Evolutionary conservation across 2,797 vertebrate genomes (phyloP).

Genomic region (Silurus lanzhouensis): DNA sequence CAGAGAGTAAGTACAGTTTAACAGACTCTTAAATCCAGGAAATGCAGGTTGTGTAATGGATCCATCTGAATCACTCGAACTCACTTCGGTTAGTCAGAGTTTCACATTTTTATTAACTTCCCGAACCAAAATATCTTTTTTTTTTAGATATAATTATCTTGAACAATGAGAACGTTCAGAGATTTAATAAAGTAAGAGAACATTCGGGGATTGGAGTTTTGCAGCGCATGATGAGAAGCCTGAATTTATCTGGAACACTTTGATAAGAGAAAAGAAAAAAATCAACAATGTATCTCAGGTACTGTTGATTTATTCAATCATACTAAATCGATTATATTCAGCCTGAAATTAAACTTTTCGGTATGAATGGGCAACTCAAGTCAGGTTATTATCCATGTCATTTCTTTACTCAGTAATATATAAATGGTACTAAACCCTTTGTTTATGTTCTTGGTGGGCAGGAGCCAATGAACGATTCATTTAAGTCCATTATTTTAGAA

Average conservation of each 20-base stretch:
- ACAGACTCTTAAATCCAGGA: too few relatives aligned
- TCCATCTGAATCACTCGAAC: not conserved
- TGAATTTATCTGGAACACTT: not conserved
- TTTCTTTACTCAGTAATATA: not conserved
- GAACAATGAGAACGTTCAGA: not conserved
- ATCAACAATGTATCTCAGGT: not conserved
- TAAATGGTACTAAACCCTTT: too few relatives aligned
- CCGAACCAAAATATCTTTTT: not conserved
- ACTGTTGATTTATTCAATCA: not conserved
- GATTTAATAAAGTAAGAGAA: not conserved
- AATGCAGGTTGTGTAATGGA: too few relatives aligned
- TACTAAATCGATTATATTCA: not conserved
- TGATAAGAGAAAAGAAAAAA: not conserved
- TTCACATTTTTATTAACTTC: slow-evolving; percentile 21
- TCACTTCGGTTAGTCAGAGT: not conserved
- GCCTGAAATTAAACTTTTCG: not conserved
- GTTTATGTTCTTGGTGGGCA: too few relatives aligned
- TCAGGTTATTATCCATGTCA: not conserved
- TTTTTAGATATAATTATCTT: not conserved
- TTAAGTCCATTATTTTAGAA: too few relatives aligned
- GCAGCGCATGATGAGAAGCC: not conserved
- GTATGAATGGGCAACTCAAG: not conserved
- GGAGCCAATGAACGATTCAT: too few relatives aligned
- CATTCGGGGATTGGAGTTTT: not conserved
- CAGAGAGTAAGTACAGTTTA: too few relatives aligned